These are phyloP conservation scores for Phragmatobia fuliginosa DNA, from an alignment of 2,888 invertebrate species.

Conservation along the genomic window DNA sequence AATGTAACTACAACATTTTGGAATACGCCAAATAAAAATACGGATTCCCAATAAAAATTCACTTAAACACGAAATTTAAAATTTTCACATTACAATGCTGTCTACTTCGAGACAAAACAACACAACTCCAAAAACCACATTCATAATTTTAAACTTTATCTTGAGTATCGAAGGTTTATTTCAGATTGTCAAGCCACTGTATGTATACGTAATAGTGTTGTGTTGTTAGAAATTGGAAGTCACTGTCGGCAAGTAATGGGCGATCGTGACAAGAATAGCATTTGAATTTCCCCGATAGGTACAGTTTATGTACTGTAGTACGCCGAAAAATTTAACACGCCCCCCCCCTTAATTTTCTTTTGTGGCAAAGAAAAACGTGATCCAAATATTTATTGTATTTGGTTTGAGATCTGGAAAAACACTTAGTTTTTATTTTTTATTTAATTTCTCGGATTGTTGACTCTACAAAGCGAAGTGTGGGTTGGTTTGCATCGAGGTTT, in stretches of 20 bases:
- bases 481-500: background rate
- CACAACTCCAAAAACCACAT: slow-evolving; percentile 29
- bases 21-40: slow-evolving; percentile 71
- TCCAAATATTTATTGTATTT: slow-evolving; percentile 62
- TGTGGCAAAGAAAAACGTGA: slow-evolving; percentile 70
- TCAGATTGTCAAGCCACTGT: slow-evolving; percentile 38
- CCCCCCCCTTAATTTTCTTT: slow-evolving; percentile 75
- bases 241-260: slow-evolving; percentile 85
- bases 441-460: slow-evolving; percentile 40
- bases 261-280: slow-evolving; percentile 82
- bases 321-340: slow-evolving; percentile 69
- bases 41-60: slow-evolving; percentile 82
- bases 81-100: slow-evolving; percentile 79
- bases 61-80: slow-evolving; percentile 85
- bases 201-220: slow-evolving; percentile 57
- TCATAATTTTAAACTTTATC: slow-evolving; percentile 41
- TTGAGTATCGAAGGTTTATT: slow-evolving; percentile 27
- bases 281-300: slow-evolving; percentile 76
- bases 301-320: slow-evolving; percentile 60
- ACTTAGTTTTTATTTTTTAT: slow-evolving; percentile 36
- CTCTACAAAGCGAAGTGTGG: slow-evolving; percentile 4
- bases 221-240: slow-evolving; percentile 82
- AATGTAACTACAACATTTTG: slow-evolving; percentile 36
- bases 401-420: slow-evolving; percentile 30
- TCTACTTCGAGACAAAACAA: slow-evolving; percentile 37